A percentile compares a stretch with the other conserved stretches of the same genome.
These are phyloP conservation scores for Clitarchus hookeri DNA, from an alignment of 2,888 invertebrate species.

Conservation along the genomic window DNA sequence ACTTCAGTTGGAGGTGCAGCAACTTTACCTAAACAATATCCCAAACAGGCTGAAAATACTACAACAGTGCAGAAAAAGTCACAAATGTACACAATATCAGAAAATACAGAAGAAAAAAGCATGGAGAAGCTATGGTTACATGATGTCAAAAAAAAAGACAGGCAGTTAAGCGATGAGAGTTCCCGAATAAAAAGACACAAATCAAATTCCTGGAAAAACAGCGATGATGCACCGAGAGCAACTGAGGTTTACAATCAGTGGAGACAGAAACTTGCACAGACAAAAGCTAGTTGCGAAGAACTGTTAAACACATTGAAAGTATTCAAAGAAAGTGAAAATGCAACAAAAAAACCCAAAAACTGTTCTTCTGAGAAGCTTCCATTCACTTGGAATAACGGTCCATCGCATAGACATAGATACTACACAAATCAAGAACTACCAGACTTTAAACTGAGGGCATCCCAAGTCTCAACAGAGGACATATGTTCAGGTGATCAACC, in stretches of 20 bases:
- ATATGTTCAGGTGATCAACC: background rate
- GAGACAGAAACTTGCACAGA: slow-evolving; percentile 31
- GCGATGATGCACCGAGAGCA: slow-evolving; percentile 31
- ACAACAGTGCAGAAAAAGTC: background rate
- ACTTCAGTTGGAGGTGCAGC: background rate
- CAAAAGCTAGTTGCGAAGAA: slow-evolving; percentile 33
- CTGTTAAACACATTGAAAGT: slow-evolving; percentile 32
- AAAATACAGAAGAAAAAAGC: background rate
- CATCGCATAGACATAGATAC: background rate
- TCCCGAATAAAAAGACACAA: slow-evolving; percentile 16
- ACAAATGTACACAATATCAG: background rate
- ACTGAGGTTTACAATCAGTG: slow-evolving; percentile 32
- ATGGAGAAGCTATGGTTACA: background rate
- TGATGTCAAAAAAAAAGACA: background rate
- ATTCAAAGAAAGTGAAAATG: slow-evolving; percentile 27
- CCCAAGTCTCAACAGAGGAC: background rate
- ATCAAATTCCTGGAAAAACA: slow-evolving; percentile 29
- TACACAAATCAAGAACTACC: background rate
- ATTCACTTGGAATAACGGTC: background rate
- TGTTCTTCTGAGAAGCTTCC: too few relatives aligned
- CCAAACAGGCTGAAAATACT: background rate
- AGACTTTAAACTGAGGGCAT: background rate
- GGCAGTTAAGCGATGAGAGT: background rate
- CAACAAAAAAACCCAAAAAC: slow-evolving; percentile 20
- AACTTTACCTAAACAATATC: background rate